Base-by-base conservation (phyloP, 2,797 vertebrate species). In the Cyprinodon diabolis region DNA sequence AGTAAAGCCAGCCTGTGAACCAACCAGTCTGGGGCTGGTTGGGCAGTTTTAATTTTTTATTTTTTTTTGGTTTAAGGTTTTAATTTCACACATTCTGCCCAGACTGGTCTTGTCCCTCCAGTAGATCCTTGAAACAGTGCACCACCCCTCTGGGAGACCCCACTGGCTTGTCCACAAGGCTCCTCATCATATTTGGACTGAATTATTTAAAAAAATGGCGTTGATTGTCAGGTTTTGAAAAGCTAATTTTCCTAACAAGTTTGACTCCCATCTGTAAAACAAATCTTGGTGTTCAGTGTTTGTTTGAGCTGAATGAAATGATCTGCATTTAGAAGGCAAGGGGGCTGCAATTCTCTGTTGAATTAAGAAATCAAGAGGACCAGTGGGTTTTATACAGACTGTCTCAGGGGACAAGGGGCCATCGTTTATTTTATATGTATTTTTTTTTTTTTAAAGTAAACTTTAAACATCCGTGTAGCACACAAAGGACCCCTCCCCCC, bases 381-480 rank as follows among this genome's bases (percentile, higher is more conserved):
- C 77, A 79, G 83, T 74, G 74, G 19, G 79, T 77, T 87, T 84
- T 79, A 74, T 76, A 78, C 87, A 58, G 85, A 90, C 84, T 79
- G 72, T 90, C 93, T 93, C 90, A 90, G 92, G 91, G 92, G 89
- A 87, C 75, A 84, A 60, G 86, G 88, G 91, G 90, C 79, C 86
- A 82, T 83, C 78, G 66, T 82, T 47, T 70, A 71, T 19, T 73
- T 71, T 19, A 13, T 69, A 40, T 63, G 3, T 37, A n/a, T 40
- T 43, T 11, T 4, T 62, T 43, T 60, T 72, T 80, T 75, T 79
- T 72, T 76, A 71, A 79, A 76, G 71, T 75, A 65, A 57, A 69
- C 71, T 65, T 79, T 30, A 30, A 30, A 30, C 88, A 87, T 77
- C 66, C 71, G 80, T 82, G 79, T 87, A 88, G 85, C 81, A 89